Evolutionary conservation across 2,888 invertebrate species (phyloP), one percentile per base, ranked within the genome.

Genomic region (Tachina fera): DNA sequence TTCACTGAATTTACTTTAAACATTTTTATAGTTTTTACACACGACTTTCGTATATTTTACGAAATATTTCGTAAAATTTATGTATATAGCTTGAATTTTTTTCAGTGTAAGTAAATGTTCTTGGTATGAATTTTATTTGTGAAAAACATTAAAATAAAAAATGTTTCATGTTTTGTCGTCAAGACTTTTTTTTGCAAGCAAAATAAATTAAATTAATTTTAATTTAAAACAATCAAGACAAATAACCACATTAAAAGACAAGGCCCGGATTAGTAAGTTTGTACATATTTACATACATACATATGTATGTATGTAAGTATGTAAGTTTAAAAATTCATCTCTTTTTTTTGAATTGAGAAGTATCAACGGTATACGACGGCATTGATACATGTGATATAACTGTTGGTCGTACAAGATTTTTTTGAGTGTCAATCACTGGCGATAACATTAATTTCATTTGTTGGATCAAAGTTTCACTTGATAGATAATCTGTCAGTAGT

Each of bases 181-280:
- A 70, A 71, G 61, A 53, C 39, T 45, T 19, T 13, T 68, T 14
- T 31, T 6, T 16, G 19, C 19, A 60, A 77, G 49, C 47, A n/a
- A 51, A 51, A 61, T 31, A 39, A n/a, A 31, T 43, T 31, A 39
- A n/a, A 31, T 43, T 16, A 16, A 31, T 31, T 76, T 76, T 14
- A 78, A 78, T 19, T 43, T 67, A 19, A 65, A 43, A 43, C 65
- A 65, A 60, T 67, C 45, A 75, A 74, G 43, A 65, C 71, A 79
- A 61, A 47, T 39, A 71, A 16, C 31, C 31, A 79, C 19, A 70
- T 67, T 74, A 63, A 49, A 75, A 74, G 61, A 63, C 83, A 84
- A 84, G 74, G 63, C 75, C 31, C 78, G 16, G 47, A 39, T 79
- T 49, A 43, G 63, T 75, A 63, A 6, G 16, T 41, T 16, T 14